A percentile compares a stretch with the other conserved stretches of the same genome.
phyloP scores from a whole-genome alignment of 1,140 invertebrate species.

The Holcopasites calliopsidis region DNA sequence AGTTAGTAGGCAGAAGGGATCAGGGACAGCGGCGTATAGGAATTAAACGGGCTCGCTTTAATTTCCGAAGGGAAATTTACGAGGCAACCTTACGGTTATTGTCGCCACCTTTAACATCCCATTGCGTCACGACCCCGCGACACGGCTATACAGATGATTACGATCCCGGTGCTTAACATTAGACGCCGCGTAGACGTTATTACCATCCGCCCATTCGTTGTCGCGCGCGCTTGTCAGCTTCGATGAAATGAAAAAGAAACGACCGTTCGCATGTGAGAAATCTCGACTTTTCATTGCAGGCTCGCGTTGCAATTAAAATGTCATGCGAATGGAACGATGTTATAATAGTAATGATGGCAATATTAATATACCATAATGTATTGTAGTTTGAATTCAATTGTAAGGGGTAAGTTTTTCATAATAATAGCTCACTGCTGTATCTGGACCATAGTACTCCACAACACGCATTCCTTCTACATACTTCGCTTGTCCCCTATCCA shows the following conservation, averaged over 20 bases:
- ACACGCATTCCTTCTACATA: too few species aligned
- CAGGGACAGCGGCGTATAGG: background rate
- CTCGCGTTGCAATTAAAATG: too few species aligned
- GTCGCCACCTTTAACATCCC: slow-evolving; percentile 30
- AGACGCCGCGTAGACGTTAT: slow-evolving; percentile 9
- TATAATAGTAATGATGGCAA: too few species aligned
- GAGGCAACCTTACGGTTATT: slow-evolving; percentile 50
- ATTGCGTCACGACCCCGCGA: slow-evolving; percentile 1
- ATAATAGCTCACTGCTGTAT: too few species aligned
- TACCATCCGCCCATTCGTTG: background rate
- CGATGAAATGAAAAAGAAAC: background rate
- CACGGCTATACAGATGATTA: background rate
- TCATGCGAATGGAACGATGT: too few species aligned
- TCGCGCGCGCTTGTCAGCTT: background rate
- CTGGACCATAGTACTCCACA: too few species aligned
- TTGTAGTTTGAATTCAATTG: too few species aligned
- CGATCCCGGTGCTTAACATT: background rate
- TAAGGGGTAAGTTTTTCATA: too few species aligned
- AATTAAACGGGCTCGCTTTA: slow-evolving; percentile 49
- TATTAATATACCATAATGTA: too few species aligned
- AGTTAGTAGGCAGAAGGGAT: background rate
- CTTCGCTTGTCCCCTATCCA: too few species aligned
- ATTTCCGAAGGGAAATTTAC: slow-evolving; percentile 54
- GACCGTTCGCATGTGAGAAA: too few species aligned
- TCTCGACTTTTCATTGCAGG: too few species aligned